Conservation (phyloP, 2,113 vertebrate species). For the Lathamus discolor region DNA sequence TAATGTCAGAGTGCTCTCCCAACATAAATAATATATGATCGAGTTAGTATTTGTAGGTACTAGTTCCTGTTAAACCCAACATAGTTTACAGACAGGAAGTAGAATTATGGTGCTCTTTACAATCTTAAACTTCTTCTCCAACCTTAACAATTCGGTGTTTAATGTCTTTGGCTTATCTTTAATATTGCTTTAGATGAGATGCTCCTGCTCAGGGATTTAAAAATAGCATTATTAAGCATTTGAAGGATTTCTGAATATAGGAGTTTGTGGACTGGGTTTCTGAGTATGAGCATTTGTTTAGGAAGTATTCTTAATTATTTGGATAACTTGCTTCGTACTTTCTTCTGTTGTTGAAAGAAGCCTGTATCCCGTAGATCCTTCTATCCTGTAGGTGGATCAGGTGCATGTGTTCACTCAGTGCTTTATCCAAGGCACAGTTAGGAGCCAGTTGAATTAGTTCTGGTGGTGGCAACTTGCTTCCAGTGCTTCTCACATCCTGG, state of each 20-base stretch:
- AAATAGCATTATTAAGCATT: not conserved
- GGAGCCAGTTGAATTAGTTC: not conserved
- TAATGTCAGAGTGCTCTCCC: not conserved
- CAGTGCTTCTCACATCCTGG: not conserved
- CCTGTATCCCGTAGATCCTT: not conserved
- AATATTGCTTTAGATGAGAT: not conserved
- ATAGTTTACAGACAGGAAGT: not conserved
- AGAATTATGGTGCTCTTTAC: not conserved
- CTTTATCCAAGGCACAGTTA: not conserved
- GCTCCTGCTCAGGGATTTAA: not conserved
- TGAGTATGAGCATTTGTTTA: not conserved
- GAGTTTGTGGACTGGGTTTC: not conserved
- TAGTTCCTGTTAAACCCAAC: not conserved
- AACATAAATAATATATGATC: not conserved
- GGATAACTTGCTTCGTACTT: not conserved
- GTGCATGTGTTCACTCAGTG: fast-evolving
- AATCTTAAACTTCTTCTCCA: not conserved
- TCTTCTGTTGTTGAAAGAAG: not conserved
- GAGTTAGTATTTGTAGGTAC: not conserved
- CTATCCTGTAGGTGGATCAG: not conserved
- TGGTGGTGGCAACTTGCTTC: not conserved
- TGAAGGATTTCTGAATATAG: not conserved
- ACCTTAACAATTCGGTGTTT: not conserved
- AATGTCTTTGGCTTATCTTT: not conserved
- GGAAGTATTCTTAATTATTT: not conserved